Evolutionary conservation across 2,797 vertebrate species (phyloP).

Genomic region (Acrossocheilus wenchowensis): DNA sequence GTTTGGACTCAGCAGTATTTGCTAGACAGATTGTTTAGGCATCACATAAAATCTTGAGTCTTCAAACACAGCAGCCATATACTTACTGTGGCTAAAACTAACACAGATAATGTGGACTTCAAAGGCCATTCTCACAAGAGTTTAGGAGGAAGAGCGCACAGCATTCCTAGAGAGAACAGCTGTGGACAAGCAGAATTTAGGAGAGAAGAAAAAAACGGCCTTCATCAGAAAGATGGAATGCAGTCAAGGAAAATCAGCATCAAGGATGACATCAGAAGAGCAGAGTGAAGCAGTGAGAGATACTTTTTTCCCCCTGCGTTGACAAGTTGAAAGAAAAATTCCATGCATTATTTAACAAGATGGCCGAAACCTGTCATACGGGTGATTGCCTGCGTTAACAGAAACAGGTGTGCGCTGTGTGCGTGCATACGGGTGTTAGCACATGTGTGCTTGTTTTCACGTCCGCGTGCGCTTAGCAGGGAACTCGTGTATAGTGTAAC

Average conservation of each 20-base stretch:
- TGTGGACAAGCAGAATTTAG: slow-evolving; percentile 35
- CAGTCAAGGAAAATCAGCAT: slow-evolving; percentile 51
- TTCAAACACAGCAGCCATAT: slow-evolving; percentile 19
- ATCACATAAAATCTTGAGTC: neutral
- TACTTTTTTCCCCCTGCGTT: slow-evolving; percentile 32
- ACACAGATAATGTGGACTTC: slow-evolving; percentile 41
- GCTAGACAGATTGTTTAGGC: slow-evolving; percentile 5
- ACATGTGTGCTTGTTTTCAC: slow-evolving; percentile 41
- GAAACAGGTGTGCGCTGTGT: slow-evolving; percentile 45
- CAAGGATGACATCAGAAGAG: slow-evolving; percentile 51
- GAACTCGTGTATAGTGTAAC: slow-evolving; percentile 33
- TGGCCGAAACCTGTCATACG: slow-evolving; percentile 47
- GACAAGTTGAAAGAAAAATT: slow-evolving; percentile 49
- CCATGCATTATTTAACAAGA: slow-evolving; percentile 54
- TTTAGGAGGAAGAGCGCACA: neutral
- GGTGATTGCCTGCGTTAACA: slow-evolving; percentile 48
- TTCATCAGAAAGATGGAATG: slow-evolving; percentile 50
- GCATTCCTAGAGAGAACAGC: slow-evolving; percentile 45
- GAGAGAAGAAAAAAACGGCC: slow-evolving; percentile 34
- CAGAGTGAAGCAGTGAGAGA: slow-evolving; percentile 37
- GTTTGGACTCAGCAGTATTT: neutral
- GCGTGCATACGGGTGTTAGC: slow-evolving; percentile 24
- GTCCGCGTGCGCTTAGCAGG: slow-evolving; percentile 19
- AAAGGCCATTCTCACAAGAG: slow-evolving; percentile 29
- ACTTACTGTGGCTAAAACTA: slow-evolving; percentile 35